Base-by-base conservation (phyloP, 1,140 invertebrate species). In the Zophobas atratus region DNA sequence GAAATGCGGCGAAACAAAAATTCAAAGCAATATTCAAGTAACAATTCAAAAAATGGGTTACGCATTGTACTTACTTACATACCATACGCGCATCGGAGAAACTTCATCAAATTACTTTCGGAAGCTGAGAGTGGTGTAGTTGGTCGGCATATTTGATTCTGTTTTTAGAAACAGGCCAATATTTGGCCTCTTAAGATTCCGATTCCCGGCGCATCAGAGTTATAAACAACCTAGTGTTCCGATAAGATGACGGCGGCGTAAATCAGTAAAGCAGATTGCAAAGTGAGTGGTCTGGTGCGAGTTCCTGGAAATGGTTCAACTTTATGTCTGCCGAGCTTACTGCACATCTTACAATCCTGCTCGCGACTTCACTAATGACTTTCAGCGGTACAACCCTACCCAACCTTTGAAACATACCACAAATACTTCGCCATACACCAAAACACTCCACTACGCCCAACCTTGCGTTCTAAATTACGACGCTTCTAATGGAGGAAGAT, bases 241-340 rank as follows among this genome's bases (percentile, higher is more conserved):
- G 56, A 60, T 60, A 60, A 60, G 56, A 60, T 60, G 56, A 60
- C 33, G 56, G 56, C 56, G 56, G 56, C 38, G 56, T 60, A 60
- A 60, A 60, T 60, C 56, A 60, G 56, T 60, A 60, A 46, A 46
- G 43, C 3, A 67, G 60, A 67, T 67, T 67, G 60, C 60, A 36
- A 67, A 67, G 60, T 60, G 56, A 60, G 56, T 67, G 60, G 60
- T 67, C 60, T 67, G 60, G 60, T 36, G 60, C 60, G 60, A 67
- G 60, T 63, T 63, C 57, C 57, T 63, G 57, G 57, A 63, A 63
- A 34, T 39, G 57, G 20, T 33, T 36, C 35, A 60, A 36, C 56
- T 60, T 60, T 8, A 60, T 36, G 34, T 60, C 56, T 60, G 56
- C 36, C 43, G 3, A 46, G 8, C 43, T 46, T 8, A 46, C 43